Conservation (phyloP, 1,140 invertebrate species). For the Drosophila ohnishii region DNA sequence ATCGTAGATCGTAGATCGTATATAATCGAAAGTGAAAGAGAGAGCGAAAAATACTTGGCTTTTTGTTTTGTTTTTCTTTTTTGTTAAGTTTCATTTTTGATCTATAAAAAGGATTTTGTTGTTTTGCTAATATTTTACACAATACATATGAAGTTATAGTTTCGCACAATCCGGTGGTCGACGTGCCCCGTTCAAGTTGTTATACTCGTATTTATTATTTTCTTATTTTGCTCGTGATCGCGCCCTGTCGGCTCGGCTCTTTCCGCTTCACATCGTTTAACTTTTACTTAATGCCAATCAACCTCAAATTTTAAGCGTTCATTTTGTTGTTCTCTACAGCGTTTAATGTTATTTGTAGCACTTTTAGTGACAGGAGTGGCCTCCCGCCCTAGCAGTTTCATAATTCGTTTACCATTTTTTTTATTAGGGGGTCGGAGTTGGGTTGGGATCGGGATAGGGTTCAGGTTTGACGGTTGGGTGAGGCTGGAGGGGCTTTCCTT, state of each 20-base stretch:
- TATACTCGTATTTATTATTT: slow-evolving; percentile 36
- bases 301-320: slow-evolving; percentile 82
- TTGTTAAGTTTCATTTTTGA: slow-evolving; percentile 31
- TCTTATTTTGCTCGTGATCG: slow-evolving; percentile 64
- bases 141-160: slow-evolving; percentile 65
- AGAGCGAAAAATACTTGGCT: slow-evolving; percentile 59
- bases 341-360: slow-evolving; percentile 68
- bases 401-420: slow-evolving; percentile 81
- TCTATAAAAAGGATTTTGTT: slow-evolving; percentile 54
- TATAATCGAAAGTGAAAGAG: slow-evolving; percentile 42
- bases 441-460: background rate
- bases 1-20: slow-evolving; percentile 27
- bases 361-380: slow-evolving; percentile 68
- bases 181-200: slow-evolving; percentile 48
- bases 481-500: slow-evolving; percentile 15
- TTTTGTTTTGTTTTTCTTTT: slow-evolving; percentile 21
- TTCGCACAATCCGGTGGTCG: slow-evolving; percentile 58
- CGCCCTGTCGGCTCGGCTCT: slow-evolving; percentile 77
- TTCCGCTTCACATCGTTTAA: slow-evolving; percentile 73
- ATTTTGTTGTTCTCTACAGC: slow-evolving; percentile 69
- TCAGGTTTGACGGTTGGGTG: slow-evolving; percentile 1
- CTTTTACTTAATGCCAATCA: slow-evolving; percentile 81
- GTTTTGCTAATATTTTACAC: slow-evolving; percentile 75
- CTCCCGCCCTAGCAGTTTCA: slow-evolving; percentile 58
- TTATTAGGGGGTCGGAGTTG: slow-evolving; percentile 1